Evolutionary conservation across 2,888 invertebrate genomes (phyloP).

Genomic region (Cheilosia urbana): DNA sequence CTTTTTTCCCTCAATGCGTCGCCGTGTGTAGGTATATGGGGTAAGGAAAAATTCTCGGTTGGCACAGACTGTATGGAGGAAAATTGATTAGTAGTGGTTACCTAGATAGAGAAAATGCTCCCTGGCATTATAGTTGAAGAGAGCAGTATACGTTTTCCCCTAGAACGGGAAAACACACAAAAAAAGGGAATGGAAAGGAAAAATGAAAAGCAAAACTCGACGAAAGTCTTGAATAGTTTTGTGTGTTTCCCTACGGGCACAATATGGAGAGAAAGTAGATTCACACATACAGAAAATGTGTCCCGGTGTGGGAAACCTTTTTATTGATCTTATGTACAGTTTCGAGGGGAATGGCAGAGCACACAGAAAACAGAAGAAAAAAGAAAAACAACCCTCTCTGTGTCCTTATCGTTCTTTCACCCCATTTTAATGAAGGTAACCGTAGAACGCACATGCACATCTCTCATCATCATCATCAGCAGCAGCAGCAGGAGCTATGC

Average conservation of each 20-base stretch:
- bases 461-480: slow-evolving; percentile 53
- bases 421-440: slow-evolving; percentile 70
- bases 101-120: slow-evolving; percentile 49
- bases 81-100: slow-evolving; percentile 68
- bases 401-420: slow-evolving; percentile 72
- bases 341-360: slow-evolving; percentile 41
- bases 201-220: slow-evolving; percentile 67
- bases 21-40: slow-evolving; percentile 35
- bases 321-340: slow-evolving; percentile 62
- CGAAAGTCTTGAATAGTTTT: slow-evolving; percentile 72
- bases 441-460: slow-evolving; percentile 46
- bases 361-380: slow-evolving; percentile 28
- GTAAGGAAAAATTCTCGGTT: slow-evolving; percentile 52
- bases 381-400: slow-evolving; percentile 65
- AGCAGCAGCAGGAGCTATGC: slow-evolving; percentile 22
- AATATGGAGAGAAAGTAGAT: slow-evolving; percentile 54
- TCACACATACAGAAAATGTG: slow-evolving; percentile 48
- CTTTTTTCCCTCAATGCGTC: slow-evolving; percentile 38
- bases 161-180: neutral
- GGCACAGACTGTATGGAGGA: slow-evolving; percentile 55
- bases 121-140: slow-evolving; percentile 39
- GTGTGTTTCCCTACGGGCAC: slow-evolving; percentile 34
- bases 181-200: slow-evolving; percentile 5
- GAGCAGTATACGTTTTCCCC: slow-evolving; percentile 48
- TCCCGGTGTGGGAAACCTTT: slow-evolving; percentile 55